Base-by-base conservation (phyloP, 1,140 invertebrate species). In the Caenorhabditis briggsae region DNA sequence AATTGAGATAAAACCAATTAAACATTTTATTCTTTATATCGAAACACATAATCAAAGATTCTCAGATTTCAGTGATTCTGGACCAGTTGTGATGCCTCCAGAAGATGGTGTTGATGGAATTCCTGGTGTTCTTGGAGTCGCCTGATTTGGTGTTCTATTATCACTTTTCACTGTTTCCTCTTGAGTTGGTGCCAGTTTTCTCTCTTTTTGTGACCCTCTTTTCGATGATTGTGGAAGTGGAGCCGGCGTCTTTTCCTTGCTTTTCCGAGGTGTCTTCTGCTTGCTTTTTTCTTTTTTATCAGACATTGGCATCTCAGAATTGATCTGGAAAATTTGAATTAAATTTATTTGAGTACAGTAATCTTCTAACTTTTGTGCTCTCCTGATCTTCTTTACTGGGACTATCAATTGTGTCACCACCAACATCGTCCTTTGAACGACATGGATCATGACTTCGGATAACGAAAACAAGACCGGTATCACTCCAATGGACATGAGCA, bases 391-490 rank as follows among this genome's bases (percentile, higher is more conserved):
- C 70, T 78, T 78, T 78, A 23, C 46, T 78, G 0, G 20, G 25
- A 50, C 70, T 78, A 50, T 78, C 70, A 23, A 78, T 23, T 23
- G 70, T 78, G 23, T 78, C 70, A 50, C 46, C 43, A 11, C 43
- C 70, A 20, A 0, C n/a, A 50, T 78, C 70, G 23, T 78, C 70
- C 53, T 78, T 78, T 14, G 70, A 78, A 46, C 70, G 18, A 18
- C 70, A 78, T 78, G 70, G 5, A 78, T 78, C 70, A 78, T 78
- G 20, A 50, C 46, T 78, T 50, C 70, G n/a, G n/a, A 78, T n/a
- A 9, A 78, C 8, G 14, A 78, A 78, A 8, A 50, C 70, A 14
- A 78, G 46, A 23, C 70, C 70, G 50, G 14, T 23, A 12, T 78
- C 70, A 14, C 23, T 16, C 70, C 70, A 78, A 78, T 48, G 43